These are phyloP conservation scores for Ptychobarbus kaznakovi DNA, from an alignment of 2,797 vertebrate species.

Conservation along the genomic window DNA sequence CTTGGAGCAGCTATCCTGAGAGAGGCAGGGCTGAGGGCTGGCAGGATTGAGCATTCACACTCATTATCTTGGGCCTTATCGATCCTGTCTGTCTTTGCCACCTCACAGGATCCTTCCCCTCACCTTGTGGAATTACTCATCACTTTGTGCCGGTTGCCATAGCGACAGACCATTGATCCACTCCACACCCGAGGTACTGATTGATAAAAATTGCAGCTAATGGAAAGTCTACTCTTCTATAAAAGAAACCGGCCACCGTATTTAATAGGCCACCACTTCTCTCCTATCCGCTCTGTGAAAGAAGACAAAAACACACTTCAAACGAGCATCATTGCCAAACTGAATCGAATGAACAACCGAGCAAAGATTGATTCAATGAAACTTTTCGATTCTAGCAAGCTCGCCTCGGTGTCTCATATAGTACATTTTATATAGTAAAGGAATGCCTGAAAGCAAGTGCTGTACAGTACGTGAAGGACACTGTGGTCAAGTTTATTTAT, in stretches of 20 bases:
- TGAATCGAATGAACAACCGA: background rate
- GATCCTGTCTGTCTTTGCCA: conserved; percentile 56
- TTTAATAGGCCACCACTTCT: conserved; percentile 17
- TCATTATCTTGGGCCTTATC: conserved; percentile 51
- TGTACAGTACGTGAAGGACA: conserved; percentile 29
- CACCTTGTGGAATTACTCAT: conserved; percentile 62
- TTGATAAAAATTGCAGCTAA: conserved; percentile 63
- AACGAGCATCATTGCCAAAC: background rate
- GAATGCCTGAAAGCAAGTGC: conserved; percentile 32
- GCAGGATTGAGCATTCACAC: conserved; percentile 37
- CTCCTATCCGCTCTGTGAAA: conserved; percentile 1
- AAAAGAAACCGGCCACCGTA: conserved; percentile 4
- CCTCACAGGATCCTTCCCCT: conserved; percentile 56
- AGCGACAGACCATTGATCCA: conserved; percentile 66
- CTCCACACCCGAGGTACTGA: conserved; percentile 57
- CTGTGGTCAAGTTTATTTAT: conserved; percentile 49
- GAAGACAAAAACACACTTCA: background rate
- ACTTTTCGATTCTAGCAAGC: background rate
- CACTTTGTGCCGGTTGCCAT: conserved; percentile 62
- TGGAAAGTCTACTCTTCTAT: conserved; percentile 50
- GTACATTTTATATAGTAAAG: conserved; percentile 7
- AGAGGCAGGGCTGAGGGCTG: conserved; percentile 11
- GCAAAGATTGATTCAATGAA: background rate
- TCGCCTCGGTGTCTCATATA: background rate
- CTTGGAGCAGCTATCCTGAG: conserved; percentile 18